A percentile compares a stretch with the other conserved stretches of the same genome.
Evolutionary conservation across 2,797 vertebrate species (phyloP).

Genomic region (Gallirallus australis): DNA sequence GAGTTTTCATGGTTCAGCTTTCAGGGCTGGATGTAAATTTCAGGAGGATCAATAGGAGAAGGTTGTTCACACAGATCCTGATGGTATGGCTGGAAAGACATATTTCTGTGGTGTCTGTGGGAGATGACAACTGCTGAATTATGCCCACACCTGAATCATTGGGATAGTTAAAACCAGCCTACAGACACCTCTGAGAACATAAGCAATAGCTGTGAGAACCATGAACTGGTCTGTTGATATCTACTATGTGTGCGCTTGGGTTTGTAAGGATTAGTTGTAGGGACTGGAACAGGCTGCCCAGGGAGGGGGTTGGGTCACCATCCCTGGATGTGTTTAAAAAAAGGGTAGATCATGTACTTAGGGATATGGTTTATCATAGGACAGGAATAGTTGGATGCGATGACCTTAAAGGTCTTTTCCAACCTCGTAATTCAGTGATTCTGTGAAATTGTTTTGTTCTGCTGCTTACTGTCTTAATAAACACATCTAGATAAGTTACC

Average conservation of each 20-base stretch:
- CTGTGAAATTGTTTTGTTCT: not conserved
- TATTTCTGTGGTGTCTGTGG: rapidly evolving
- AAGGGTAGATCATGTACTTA: no score
- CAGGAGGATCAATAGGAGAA: rapidly evolving
- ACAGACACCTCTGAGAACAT: not conserved
- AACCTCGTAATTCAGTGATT: no score
- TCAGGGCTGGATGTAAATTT: not conserved
- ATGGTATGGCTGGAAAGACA: not conserved
- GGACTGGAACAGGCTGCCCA: no score
- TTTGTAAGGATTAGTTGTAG: not conserved
- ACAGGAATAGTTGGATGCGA: no score
- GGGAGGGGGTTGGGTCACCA: no score
- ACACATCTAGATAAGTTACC: not conserved
- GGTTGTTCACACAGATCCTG: not conserved
- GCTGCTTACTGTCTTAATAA: not conserved
- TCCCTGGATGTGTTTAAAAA: no score
- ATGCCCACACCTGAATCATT: not conserved
- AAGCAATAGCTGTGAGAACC: not conserved
- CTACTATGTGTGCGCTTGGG: not conserved
- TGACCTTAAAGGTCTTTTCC: no score
- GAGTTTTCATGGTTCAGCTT: not conserved
- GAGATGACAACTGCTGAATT: not conserved
- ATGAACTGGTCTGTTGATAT: not conserved
- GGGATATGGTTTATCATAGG: no score
- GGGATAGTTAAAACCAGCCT: not conserved